Base-by-base conservation (phyloP, 2,797 vertebrate genomes). In the Tapirus indicus region DNA sequence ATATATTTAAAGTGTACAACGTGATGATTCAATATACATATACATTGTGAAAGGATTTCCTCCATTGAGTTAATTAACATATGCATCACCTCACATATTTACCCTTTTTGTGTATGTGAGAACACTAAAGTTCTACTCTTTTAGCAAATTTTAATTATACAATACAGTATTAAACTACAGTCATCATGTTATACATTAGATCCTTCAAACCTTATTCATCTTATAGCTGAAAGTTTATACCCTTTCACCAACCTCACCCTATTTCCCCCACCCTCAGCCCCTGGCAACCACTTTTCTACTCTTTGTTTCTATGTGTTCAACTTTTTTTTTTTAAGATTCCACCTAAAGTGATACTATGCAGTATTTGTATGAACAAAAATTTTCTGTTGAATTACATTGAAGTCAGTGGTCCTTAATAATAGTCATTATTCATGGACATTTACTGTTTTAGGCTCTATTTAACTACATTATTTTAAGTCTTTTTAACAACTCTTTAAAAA, bases 361-460 rank as follows among this genome's bases (percentile, higher is more conserved):
- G 32, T 41, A 52, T 47, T 54, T 85, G 38, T 21, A 64, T 44
- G 35, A 92, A 56, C 11, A 62, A 84, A 25, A 62, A 74, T 62
- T 79, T 89, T 93, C 82, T 32, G 1, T 60, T 84, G n/a, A 32
- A 56, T 86, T 86, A 82, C 14, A 74, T 5, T 47, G 56, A 84
- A 88, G 12, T 88, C 35, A 68, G 58, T 25, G 21, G 14, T 84
- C 58, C 35, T 78, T 60, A 35, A 10, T 38, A 68, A 91, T 47
- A 41, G 25, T n/a, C 20, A 7, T 47, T 94, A 80, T 75, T 56
- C 23, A 87, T 9, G 54, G 23, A 82, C 6, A 17, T 10, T 68
- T 91, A 90, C 27, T 58, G 75, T 64, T 94, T 97, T 79, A 72
- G 91, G 35, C 16, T 96, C 25, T 95, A 41, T 75, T 84, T 58